These are phyloP conservation scores for Tautogolabrus adspersus DNA, from an alignment of 2,113 vertebrate genomes.

Conservation along the genomic window DNA sequence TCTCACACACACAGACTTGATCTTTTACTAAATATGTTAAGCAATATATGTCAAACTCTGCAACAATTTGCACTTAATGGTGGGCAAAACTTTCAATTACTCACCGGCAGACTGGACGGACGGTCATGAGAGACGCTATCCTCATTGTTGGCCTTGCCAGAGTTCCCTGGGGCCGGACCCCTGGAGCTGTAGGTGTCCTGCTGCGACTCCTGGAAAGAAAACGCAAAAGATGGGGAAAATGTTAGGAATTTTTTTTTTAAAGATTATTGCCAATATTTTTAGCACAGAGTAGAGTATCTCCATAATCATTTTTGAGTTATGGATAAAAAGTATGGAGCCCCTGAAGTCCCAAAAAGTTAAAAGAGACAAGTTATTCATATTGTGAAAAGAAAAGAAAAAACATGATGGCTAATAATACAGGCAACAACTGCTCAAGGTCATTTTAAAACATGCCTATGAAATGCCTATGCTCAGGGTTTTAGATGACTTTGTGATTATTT, in stretches of 20 bases:
- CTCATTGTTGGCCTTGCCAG: slow-evolving; percentile 93
- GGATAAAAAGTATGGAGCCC: too few relatives aligned
- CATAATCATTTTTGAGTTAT: too few relatives aligned
- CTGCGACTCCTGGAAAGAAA: slow-evolving; percentile 86
- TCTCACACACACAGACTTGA: not conserved
- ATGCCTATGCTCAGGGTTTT: too few relatives aligned
- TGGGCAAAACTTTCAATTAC: slow-evolving; percentile 62
- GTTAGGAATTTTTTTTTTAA: not conserved
- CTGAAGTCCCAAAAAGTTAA: too few relatives aligned
- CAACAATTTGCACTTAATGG: not conserved
- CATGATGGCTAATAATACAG: too few relatives aligned
- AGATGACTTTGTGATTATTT: too few relatives aligned
- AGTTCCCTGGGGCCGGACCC: slow-evolving; percentile 87
- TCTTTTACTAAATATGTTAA: too few relatives aligned
- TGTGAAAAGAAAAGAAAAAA: too few relatives aligned
- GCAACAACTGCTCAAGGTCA: too few relatives aligned
- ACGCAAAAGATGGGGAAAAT: slow-evolving; percentile 5
- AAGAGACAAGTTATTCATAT: too few relatives aligned
- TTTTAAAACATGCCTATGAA: too few relatives aligned
- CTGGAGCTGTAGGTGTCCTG: slow-evolving; percentile 92
- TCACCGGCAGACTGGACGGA: slow-evolving; percentile 97
- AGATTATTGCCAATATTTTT: not conserved
- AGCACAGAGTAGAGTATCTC: too few relatives aligned
- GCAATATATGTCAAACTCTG: not conserved
- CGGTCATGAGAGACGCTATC: slow-evolving; percentile 93